Evolutionary conservation across 2,797 vertebrate species (phyloP).

Genomic region (Labroides dimidiatus): DNA sequence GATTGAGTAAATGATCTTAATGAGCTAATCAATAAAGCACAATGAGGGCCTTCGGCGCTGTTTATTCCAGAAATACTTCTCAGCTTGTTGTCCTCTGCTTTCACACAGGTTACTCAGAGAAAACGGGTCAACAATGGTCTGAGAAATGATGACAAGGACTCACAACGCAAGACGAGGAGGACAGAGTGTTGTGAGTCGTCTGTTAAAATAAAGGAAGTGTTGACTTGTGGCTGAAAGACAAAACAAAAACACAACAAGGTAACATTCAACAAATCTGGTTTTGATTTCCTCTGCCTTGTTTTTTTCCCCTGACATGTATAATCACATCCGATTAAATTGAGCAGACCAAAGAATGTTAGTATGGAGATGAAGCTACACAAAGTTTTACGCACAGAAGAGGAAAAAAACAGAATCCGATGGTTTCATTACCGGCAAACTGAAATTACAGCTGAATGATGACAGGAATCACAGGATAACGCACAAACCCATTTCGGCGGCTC

Average conservation of each 20-base stretch:
- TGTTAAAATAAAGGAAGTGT: background rate
- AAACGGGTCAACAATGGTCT: slow-evolving; percentile 1
- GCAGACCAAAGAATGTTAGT: background rate
- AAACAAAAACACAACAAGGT: slow-evolving; percentile 1
- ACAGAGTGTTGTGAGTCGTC: background rate
- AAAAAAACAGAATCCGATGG: slow-evolving; percentile 2
- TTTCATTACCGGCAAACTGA: slow-evolving; percentile 1
- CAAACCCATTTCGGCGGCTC: background rate
- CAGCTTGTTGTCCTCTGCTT: slow-evolving; percentile 6
- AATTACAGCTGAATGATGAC: slow-evolving; percentile 16
- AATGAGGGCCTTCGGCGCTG: slow-evolving; percentile 37
- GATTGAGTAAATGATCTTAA: slow-evolving; percentile 58
- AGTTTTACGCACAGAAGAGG: slow-evolving; percentile 12
- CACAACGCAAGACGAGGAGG: background rate
- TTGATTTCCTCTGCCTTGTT: slow-evolving; percentile 20
- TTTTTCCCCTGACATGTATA: background rate
- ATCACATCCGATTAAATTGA: background rate
- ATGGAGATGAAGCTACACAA: slow-evolving; percentile 3
- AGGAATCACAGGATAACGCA: slow-evolving; percentile 21
- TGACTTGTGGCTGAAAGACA: background rate
- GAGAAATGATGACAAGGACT: background rate
- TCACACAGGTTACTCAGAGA: slow-evolving; percentile 8
- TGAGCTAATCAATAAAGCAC: slow-evolving; percentile 58
- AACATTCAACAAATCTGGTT: slow-evolving; percentile 12
- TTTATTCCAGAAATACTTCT: slow-evolving; percentile 38